A percentile compares a stretch with the other conserved stretches of the same genome.
Evolutionary conservation across 2,797 vertebrate genomes (phyloP).

Genomic region (Vultur gryphus): DNA sequence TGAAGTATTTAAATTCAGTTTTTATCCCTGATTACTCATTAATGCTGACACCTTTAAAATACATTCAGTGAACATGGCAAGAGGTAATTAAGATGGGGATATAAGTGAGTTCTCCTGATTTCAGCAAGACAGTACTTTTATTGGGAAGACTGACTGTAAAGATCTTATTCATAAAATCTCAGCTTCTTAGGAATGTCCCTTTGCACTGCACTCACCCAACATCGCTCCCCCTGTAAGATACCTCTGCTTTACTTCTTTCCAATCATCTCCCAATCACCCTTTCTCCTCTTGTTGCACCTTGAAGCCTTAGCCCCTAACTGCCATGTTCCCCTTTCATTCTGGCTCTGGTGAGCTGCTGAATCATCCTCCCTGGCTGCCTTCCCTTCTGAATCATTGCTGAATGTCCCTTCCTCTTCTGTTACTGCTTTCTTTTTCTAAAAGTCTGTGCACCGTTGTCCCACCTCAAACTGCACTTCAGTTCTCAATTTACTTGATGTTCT

Average conservation of each 20-base stretch:
- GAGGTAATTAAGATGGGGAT: neutral
- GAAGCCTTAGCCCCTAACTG: neutral
- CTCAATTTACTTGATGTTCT: neutral
- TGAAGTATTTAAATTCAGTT: neutral
- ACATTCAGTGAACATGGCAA: neutral
- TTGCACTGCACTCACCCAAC: neutral
- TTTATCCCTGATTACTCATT: neutral
- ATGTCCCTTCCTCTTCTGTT: neutral
- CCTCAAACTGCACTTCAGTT: neutral
- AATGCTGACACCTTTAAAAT: neutral
- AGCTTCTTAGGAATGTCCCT: neutral
- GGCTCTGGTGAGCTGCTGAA: neutral
- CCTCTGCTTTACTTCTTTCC: neutral
- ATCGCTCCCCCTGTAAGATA: neutral
- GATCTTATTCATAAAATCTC: neutral
- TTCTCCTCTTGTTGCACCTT: neutral
- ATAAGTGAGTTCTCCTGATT: neutral
- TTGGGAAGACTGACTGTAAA: neutral
- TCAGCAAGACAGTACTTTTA: neutral
- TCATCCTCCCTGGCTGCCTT: neutral
- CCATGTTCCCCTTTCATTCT: neutral
- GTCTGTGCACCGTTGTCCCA: neutral
- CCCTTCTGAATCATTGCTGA: neutral
- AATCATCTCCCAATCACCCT: neutral
- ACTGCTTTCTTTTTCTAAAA: neutral